Conservation (phyloP, 2,113 vertebrate species). For the Pterocles burchelli region DNA sequence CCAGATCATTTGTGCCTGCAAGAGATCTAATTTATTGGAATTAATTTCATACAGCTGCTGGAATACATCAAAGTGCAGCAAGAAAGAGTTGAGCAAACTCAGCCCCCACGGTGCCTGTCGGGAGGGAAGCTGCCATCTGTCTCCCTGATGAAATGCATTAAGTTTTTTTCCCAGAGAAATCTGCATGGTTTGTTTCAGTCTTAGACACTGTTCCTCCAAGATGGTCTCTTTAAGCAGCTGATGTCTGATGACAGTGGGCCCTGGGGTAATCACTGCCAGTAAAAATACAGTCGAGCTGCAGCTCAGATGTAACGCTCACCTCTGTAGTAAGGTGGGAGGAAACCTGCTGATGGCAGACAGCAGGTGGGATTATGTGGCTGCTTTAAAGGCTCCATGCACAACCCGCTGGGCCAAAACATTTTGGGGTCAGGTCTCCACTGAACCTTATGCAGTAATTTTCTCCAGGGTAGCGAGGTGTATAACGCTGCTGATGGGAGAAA, state of each 20-base stretch:
- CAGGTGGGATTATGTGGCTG: neutral
- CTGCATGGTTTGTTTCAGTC: neutral
- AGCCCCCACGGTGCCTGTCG: neutral
- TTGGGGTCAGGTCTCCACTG: neutral
- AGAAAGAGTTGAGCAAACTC: conserved; percentile 26
- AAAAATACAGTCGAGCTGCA: neutral
- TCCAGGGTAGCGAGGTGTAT: neutral
- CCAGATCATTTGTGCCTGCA: neutral
- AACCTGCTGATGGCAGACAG: neutral
- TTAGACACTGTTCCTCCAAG: neutral
- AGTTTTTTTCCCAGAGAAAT: neutral
- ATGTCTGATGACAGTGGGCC: neutral
- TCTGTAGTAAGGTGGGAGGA: neutral
- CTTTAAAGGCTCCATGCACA: neutral
- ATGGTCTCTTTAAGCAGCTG: neutral
- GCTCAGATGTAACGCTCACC: neutral
- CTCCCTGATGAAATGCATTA: neutral
- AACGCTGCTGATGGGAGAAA: neutral
- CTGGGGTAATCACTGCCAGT: neutral
- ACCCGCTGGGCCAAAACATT: neutral
- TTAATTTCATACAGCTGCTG: conserved; percentile 61
- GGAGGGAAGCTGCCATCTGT: conserved; percentile 47
- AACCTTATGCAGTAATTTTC: neutral
- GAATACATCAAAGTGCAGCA: conserved; percentile 26
- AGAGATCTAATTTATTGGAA: conserved; percentile 61